phyloP scores from a whole-genome alignment of 2,888 invertebrate genomes.

The Labia minor region DNA sequence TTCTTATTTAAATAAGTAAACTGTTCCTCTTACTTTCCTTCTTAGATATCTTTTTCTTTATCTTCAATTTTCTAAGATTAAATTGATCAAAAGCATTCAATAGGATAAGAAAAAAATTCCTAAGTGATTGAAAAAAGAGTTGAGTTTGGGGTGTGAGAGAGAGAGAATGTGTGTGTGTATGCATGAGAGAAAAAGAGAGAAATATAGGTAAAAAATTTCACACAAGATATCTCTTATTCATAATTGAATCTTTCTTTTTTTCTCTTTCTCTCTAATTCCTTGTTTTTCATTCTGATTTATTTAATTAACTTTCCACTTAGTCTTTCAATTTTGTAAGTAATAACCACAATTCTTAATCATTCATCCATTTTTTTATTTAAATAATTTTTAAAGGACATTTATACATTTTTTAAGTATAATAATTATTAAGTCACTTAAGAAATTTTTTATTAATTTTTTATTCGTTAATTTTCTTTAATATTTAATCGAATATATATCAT shows the following conservation, averaged over 20 bases:
- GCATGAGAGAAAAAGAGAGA: too few species aligned
- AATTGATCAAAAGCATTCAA: too few species aligned
- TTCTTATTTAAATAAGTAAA: too few species aligned
- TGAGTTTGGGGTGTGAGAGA: too few species aligned
- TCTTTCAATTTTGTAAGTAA: too few species aligned
- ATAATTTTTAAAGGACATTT: neutral
- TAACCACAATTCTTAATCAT: constrained; percentile 3
- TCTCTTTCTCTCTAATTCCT: neutral
- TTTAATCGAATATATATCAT: neutral
- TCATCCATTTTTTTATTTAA: neutral
- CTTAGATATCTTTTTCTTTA: too few species aligned
- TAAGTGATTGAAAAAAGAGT: neutral
- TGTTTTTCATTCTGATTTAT: neutral
- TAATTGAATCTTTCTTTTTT: neutral
- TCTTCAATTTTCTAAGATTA: too few species aligned
- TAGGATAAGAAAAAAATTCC: neutral
- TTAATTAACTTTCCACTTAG: too few species aligned
- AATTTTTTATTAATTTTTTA: too few species aligned
- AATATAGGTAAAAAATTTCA: neutral
- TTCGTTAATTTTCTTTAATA: neutral
- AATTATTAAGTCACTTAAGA: neutral
- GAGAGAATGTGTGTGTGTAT: too few species aligned
- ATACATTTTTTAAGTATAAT: neutral
- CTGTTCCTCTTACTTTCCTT: too few species aligned
- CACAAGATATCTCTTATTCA: neutral